Percentiles rank a stretch among this genome's conserved stretches.
Evolutionary conservation across 2,797 vertebrate species (phyloP).

Genomic region (Liparis tanakae): DNA sequence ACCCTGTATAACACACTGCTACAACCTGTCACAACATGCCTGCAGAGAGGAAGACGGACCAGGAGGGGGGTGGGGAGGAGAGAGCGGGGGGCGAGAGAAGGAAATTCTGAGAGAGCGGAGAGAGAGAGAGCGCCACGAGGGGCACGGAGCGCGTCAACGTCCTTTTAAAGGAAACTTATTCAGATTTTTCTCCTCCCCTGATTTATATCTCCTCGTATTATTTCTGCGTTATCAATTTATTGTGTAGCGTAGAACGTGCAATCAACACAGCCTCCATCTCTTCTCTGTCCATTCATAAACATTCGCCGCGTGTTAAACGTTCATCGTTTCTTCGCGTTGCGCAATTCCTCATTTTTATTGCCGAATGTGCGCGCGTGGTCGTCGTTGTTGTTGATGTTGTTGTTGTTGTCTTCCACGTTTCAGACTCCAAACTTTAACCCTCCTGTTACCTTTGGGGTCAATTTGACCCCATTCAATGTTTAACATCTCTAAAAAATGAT

Average conservation of each 20-base stretch:
- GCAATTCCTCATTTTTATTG: too few relatives aligned
- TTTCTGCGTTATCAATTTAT: not conserved
- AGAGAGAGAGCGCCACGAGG: slow-evolving; percentile 27
- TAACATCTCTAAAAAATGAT: too few relatives aligned
- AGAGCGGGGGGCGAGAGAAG: slow-evolving; percentile 16
- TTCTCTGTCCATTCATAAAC: not conserved
- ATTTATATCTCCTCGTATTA: not conserved
- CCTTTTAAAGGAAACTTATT: slow-evolving; percentile 24
- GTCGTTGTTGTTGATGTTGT: too few relatives aligned
- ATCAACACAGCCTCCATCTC: not conserved
- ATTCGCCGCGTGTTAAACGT: not conserved
- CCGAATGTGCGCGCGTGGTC: too few relatives aligned
- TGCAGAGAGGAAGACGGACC: slow-evolving; percentile 65
- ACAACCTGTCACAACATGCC: slow-evolving; percentile 87
- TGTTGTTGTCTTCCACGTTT: too few relatives aligned
- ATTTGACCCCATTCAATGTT: too few relatives aligned
- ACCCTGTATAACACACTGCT: slow-evolving; percentile 84
- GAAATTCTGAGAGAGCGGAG: slow-evolving; percentile 60
- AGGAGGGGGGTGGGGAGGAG: slow-evolving; percentile 27
- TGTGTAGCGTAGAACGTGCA: not conserved
- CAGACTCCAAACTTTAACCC: too few relatives aligned
- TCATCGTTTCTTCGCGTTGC: too few relatives aligned
- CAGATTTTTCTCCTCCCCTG: not conserved
- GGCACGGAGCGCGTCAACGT: slow-evolving; percentile 32
- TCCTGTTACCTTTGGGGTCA: too few relatives aligned